Percentiles rank a stretch among this genome's conserved stretches.
phyloP scores from a whole-genome alignment of 2,888 invertebrate genomes.

The Embidobia sp. region DNA sequence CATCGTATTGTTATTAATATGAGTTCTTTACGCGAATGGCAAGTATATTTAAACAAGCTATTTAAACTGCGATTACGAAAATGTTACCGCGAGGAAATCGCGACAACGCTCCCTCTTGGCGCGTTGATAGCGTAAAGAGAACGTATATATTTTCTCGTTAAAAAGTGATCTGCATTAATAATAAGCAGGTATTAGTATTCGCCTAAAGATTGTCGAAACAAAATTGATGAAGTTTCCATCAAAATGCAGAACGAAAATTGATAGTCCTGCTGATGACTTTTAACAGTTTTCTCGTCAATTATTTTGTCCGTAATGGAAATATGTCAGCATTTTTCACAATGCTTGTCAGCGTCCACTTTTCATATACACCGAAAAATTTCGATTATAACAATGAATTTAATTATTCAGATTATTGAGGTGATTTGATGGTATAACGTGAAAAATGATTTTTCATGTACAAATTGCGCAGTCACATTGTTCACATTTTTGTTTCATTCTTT shows the following conservation, averaged over 20 bases:
- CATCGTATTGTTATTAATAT: no score
- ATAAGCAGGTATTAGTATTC: conserved; percentile 8
- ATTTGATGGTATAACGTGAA: conserved; percentile 18
- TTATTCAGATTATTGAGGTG: conserved; percentile 16
- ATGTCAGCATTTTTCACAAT: conserved; percentile 20
- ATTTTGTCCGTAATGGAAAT: conserved; percentile 26
- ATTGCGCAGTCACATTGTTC: background rate
- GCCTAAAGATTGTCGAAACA: conserved; percentile 18
- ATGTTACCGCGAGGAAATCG: background rate
- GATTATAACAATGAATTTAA: conserved; percentile 27
- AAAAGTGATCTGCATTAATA: conserved; percentile 16
- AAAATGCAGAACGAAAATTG: conserved; percentile 31
- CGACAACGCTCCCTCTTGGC: background rate
- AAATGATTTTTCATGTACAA: conserved; percentile 18
- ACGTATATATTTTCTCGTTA: conserved; percentile 10
- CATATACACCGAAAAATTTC: conserved; percentile 10
- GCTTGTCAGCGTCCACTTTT: conserved; percentile 19
- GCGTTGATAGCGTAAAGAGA: background rate
- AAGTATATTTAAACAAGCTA: background rate
- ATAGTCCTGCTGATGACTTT: conserved; percentile 27
- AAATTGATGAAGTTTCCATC: conserved; percentile 33
- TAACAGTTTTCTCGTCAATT: conserved; percentile 29
- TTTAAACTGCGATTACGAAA: background rate
- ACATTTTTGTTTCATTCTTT: background rate
- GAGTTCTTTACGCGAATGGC: no score